Evolutionary conservation across 2,888 invertebrate genomes (phyloP), one percentile per base, ranked within the genome.

Genomic region (Lapara coniferarum): DNA sequence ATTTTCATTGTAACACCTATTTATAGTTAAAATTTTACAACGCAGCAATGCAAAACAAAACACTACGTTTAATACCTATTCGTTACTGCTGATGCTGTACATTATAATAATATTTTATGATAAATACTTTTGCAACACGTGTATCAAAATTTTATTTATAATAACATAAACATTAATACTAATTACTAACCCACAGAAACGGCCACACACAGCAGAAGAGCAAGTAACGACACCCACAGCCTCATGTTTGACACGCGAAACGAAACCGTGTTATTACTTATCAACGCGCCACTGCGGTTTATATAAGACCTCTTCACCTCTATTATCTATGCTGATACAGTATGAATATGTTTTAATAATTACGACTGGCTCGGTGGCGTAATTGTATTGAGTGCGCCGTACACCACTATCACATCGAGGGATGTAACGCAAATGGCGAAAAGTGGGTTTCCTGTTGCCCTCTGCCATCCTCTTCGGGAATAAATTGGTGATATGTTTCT

Each of bases 241-340:
- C 74, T 80, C 81, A 83, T 82, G 73, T 80, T 79, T 73, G 57
- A 25, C 66, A 67, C 71, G 71, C 67, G 69, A 71, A 71, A 70
- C 66, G 67, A 69, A 71, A 72, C 71, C 66, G 55, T 71, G 70
- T 73, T 73, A 46, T 72, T 72, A 68, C 67, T 66, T 72, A 56
- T 71, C 71, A 74, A 66, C 71, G 73, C 71, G 19, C 51, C n/a
- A 56, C 55, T 46, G 57, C 70, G 19, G 66, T 68, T 70, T 71
- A 71, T 68, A 71, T 71, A 69, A 71, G 49, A 63, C 59, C 63
- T 71, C 71, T 67, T 71, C 67, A 69, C 67, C 68, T 66, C 37
- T 71, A 68, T 67, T 69, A 71, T 71, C 69, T 71, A 69, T 71
- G 52, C 16, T 63, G 63, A 49, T 63, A 63, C 57, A 63, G 63